Conservation (phyloP, 2,797 vertebrate genomes). For the Erethizon dorsatum region DNA sequence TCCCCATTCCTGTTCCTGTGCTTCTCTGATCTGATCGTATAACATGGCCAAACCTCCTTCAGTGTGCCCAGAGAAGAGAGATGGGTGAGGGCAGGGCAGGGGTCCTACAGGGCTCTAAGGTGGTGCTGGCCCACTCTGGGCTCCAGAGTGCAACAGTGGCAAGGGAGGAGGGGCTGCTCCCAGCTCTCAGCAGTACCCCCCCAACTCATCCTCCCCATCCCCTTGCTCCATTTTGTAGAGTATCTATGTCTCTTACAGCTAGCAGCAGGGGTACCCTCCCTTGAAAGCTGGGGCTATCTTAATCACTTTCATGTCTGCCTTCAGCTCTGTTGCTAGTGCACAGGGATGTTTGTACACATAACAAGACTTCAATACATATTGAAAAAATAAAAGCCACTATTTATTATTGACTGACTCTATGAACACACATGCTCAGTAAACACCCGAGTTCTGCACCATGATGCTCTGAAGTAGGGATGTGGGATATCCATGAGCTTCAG, state of each 20-base stretch:
- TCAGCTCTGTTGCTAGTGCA: background rate
- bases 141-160: background rate
- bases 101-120: background rate
- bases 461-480: too few relatives aligned
- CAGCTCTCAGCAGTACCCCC: background rate
- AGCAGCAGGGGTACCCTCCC: background rate
- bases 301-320: background rate
- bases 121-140: background rate
- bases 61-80: background rate
- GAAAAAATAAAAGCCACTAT: slow-evolving; percentile 1
- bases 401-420: background rate
- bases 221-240: background rate
- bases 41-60: background rate
- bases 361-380: background rate
- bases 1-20: background rate
- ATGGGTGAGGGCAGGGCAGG: too few relatives aligned
- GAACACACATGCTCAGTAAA: background rate
- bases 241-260: background rate
- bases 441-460: too few relatives aligned
- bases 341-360: background rate
- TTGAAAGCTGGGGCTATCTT: background rate
- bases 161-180: background rate
- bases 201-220: background rate
- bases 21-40: background rate
- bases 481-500: background rate